Conservation (phyloP, 2,888 invertebrate species). For the Eupeodes latifasciatus region DNA sequence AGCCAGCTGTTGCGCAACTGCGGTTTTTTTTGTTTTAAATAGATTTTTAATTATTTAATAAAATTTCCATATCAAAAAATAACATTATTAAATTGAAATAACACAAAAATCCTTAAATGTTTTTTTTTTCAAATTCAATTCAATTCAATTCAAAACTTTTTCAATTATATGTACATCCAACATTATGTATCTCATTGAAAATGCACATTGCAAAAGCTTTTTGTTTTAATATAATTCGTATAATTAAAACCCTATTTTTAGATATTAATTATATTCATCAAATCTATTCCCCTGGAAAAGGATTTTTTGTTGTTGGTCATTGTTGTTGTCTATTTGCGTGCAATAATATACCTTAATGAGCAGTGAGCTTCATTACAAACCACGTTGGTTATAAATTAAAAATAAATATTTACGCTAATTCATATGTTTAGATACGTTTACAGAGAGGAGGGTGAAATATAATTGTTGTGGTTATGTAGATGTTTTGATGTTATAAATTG, state of each 20-base stretch:
- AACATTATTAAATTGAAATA: too few species aligned
- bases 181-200: neutral
- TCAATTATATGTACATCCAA: neutral
- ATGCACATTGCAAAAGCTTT: constrained; percentile 6
- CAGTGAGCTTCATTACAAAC: neutral
- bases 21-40: too few species aligned
- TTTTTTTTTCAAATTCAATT: neutral
- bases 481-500: constrained; percentile 2
- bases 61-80: too few species aligned
- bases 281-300: constrained; percentile 10
- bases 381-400: constrained; percentile 33
- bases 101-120: neutral
- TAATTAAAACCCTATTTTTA: constrained; percentile 25
- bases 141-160: constrained; percentile 2
- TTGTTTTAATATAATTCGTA: constrained; percentile 24
- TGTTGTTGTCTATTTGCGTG: neutral
- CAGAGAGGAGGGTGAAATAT: neutral
- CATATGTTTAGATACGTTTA: neutral
- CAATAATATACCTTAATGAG: constrained; percentile 9
- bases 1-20: too few species aligned
- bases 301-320: neutral
- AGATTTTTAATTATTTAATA: too few species aligned
- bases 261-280: constrained; percentile 19
- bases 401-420: constrained; percentile 35
- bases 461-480: constrained; percentile 1